Base-by-base conservation (phyloP, 1,140 invertebrate genomes). In the Orchestia grillus region DNA sequence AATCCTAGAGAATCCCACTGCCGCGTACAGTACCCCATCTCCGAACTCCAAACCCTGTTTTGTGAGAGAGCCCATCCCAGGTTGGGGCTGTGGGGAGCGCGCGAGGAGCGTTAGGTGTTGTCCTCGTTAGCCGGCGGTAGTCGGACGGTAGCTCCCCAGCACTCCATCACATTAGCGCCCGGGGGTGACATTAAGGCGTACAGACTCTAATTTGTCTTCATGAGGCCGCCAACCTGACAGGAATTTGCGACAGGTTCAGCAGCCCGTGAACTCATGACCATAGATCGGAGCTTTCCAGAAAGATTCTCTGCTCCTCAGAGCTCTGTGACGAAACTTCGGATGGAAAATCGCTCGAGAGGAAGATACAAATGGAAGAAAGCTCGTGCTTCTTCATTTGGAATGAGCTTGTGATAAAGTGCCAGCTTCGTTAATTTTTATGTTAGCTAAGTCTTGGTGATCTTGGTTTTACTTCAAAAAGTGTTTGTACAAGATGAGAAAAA, bases 201-300 rank as follows among this genome's bases (percentile, higher is more conserved):
- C 88, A 91, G 88, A 8, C 92, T 36, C 92, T 94, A 94, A 94
- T 94, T 94, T 94, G 92, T 94, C 92, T 94, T 94, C 92, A 94
- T 94, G 92, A 94, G 44, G 44, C 92, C 44, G 43, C 43, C 92
- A 40, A 45, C 92, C 92, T 44, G 44, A 45, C 43, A 44, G 44
- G 43, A 45, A 44, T 44, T 44, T 94, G 92, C 43, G 92, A 94
- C 92, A 44, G 43, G 43, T 45, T 45, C 92, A 45, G 43, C 92
- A n/a, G 92, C 92, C 44, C 92, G 92, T 94, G 44, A 45, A 44
- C 92, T 45, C 92, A 94, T 94, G 92, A 94, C 43, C 92, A 45
- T 45, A 94, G 92, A 44, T 94, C 44, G 44, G 40, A 43, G 43
- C 36, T 94, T 44, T 94, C 36, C 19, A 44, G 44, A 40, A 45